Conservation (phyloP, 2,797 vertebrate genomes). For the Taenioides sp. region DNA sequence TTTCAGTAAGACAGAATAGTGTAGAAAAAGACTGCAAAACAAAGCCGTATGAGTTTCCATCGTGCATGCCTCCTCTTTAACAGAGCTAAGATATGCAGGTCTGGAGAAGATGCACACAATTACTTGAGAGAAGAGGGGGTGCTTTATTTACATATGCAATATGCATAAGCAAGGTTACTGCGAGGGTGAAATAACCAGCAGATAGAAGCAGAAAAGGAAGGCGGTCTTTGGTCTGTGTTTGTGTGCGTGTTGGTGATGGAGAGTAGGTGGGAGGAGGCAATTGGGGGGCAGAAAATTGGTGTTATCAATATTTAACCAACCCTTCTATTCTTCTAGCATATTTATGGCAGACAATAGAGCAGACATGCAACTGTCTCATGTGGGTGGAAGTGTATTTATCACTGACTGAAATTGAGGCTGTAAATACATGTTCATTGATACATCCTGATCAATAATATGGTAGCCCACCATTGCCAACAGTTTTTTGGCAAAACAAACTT, state of each 20-base stretch:
- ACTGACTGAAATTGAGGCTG: conserved; percentile 58
- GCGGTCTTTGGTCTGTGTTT: conserved; percentile 54
- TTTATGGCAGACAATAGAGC: conserved; percentile 78
- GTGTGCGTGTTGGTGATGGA: conserved; percentile 39
- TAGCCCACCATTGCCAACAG: conserved; percentile 12
- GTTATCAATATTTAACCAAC: conserved; percentile 92
- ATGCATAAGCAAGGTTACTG: conserved; percentile 87
- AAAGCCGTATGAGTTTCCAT: conserved; percentile 76
- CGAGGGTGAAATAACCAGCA: conserved; percentile 75
- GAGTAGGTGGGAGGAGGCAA: conserved; percentile 37
- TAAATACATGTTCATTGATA: conserved; percentile 69
- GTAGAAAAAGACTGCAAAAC: conserved; percentile 80
- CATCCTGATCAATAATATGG: conserved; percentile 26
- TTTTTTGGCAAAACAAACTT: conserved; percentile 37
- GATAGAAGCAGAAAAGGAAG: conserved; percentile 65
- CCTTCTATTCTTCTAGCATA: conserved; percentile 80
- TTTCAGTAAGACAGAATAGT: conserved; percentile 66
- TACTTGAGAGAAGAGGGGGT: conserved; percentile 84
- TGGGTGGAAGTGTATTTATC: conserved; percentile 75
- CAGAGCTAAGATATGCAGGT: conserved; percentile 78
- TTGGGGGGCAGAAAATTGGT: conserved; percentile 80
- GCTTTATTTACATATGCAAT: conserved; percentile 87
- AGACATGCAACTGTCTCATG: conserved; percentile 76
- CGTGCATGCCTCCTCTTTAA: conserved; percentile 43
- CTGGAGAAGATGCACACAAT: conserved; percentile 94